A percentile compares a stretch with the other conserved stretches of the same genome.
Conservation (phyloP, 1,140 invertebrate genomes). For the Muscidifurax raptorellus region DNA sequence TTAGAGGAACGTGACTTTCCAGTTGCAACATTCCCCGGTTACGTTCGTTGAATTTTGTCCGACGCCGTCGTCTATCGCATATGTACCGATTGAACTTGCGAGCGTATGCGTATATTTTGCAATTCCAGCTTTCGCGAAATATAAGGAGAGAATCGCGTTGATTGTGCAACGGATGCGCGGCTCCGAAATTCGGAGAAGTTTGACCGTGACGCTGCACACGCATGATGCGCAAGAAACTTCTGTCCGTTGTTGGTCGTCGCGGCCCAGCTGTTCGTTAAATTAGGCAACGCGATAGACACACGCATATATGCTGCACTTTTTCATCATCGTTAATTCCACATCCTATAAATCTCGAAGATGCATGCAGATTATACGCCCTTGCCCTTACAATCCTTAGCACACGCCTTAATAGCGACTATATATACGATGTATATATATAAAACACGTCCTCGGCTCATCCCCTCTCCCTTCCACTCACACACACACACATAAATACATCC, state of each 20-base stretch:
- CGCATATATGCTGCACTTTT: too few relatives aligned
- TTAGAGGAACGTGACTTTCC: conserved; percentile 52
- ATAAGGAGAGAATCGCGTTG: not conserved
- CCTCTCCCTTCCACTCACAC: not conserved
- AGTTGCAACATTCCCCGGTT: conserved; percentile 20
- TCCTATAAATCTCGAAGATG: too few relatives aligned
- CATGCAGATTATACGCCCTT: too few relatives aligned
- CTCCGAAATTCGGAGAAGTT: not conserved
- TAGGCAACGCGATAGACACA: not conserved
- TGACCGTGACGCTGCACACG: not conserved
- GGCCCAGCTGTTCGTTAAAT: conserved; percentile 23
- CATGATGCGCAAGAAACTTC: not conserved
- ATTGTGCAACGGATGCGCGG: not conserved
- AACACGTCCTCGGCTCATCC: not conserved
- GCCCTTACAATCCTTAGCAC: not conserved
- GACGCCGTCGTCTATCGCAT: not conserved
- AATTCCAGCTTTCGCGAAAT: not conserved
- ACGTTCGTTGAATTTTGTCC: conserved; percentile 20
- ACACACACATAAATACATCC: not conserved
- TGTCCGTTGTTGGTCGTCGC: not conserved
- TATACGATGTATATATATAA: not conserved
- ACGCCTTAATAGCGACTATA: not conserved
- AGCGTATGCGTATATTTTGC: not conserved
- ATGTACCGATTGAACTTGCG: not conserved
- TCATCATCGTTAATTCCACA: too few relatives aligned